A percentile compares a stretch with the other conserved stretches of the same genome.
Conservation (phyloP, 1,140 invertebrate genomes). For the Dermatophagoides farinae region DNA sequence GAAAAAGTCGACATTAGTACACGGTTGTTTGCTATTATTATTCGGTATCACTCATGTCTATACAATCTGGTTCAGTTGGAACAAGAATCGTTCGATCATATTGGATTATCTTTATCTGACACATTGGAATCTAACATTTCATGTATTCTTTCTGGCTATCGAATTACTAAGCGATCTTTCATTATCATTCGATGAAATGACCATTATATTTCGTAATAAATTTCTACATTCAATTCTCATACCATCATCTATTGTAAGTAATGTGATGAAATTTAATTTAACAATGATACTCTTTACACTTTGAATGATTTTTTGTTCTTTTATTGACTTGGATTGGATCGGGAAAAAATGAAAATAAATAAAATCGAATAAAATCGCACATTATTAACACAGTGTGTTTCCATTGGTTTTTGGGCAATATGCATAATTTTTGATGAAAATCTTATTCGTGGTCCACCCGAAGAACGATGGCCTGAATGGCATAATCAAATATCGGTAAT, state of each 20-base stretch:
- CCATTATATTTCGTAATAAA: background rate
- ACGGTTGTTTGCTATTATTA: background rate
- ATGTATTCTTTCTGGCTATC: background rate
- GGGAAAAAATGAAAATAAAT: too few species aligned
- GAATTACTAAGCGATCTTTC: background rate
- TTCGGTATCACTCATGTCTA: background rate
- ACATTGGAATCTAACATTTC: conserved; percentile 10
- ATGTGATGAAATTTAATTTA: too few species aligned
- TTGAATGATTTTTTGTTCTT: too few species aligned
- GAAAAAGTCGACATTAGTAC: background rate
- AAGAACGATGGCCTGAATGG: background rate
- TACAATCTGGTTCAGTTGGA: conserved; percentile 30
- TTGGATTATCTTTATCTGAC: background rate
- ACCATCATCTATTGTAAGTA: background rate
- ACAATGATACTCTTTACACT: too few species aligned
- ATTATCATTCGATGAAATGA: background rate
- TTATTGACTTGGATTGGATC: too few species aligned
- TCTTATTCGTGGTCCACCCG: background rate
- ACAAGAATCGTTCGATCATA: background rate
- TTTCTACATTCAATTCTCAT: background rate
- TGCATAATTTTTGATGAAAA: background rate
- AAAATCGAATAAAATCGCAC: too few species aligned
- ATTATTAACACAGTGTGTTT: background rate
- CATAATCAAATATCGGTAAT: background rate
- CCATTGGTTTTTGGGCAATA: background rate